Base-by-base conservation (phyloP, 2,113 vertebrate species). In the Nestor notabilis region DNA sequence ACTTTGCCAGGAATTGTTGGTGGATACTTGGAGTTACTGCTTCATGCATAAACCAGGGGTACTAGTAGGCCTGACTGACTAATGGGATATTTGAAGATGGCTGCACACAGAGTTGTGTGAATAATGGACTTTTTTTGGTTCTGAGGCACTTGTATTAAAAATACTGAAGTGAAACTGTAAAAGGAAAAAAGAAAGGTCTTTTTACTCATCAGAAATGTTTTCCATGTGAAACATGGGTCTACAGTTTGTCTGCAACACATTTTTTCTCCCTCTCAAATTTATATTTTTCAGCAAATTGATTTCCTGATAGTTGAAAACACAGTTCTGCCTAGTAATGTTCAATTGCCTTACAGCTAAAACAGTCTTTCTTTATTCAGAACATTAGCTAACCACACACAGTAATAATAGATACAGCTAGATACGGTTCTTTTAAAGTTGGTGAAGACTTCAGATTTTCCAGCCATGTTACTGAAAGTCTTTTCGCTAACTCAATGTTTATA, bases 291-390 rank as follows among this genome's bases (percentile, higher is more conserved):
- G 50, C 64, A 68, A 68, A 72, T 6, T 63, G 10, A 43, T 89
- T 81, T 93, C 21, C 28, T 63, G 50, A 46, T 25, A 82, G 41
- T 77, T 52, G 70, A 74, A 76, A 79, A 4, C 12, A n/a, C 14
- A 31, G 17, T 47, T 80, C 47, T 90, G 11, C 15, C 13, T 83
- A 71, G 11, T 52, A 81, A 41, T 17, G 7, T 60, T 91, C 44
- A 72, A 33, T 87, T 10, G 5, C 6, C 0, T 47, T 83, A 28
- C 6, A 74, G 11, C 12, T 46, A 47, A 33, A 74, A 89, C 17
- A 80, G 37, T 43, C 31, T 92, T 60, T 82, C 25, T 93, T 95
- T 95, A 63, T 75, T 65, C 58, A 80, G 71, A 89, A 29, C 23
- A 52, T 60, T 77, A 86, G 35, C 16, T 89, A 80, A 70, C 37